Base-by-base conservation (phyloP, 2,888 invertebrate genomes). In the Xanthostigma xanthostigma region DNA sequence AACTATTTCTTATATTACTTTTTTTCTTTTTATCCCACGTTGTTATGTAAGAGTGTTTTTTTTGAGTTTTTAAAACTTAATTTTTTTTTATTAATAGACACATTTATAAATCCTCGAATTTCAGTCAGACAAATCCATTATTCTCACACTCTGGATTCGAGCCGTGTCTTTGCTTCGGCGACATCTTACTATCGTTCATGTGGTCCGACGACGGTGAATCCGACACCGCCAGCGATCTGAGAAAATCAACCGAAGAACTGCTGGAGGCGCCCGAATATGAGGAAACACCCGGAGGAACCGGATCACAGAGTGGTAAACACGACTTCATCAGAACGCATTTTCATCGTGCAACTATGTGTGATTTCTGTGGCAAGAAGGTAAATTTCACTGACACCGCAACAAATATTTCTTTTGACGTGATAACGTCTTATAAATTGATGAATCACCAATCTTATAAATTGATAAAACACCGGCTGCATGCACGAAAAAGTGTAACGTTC, bases 301-400 rank as follows among this genome's bases (percentile, higher is more conserved):
- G 41, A 41, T 47, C 50, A 27, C 50, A 50, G 13, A 40, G 47
- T 34, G 39, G 51, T 13, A 62, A 69, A 43, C 88, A 86, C 60
- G 86, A 87, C 64, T 93, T 94, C 61, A 77, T 89, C 48, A 74
- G 89, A 48, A 90, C 89, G 2, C 91, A 92, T 65, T 93, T 94
- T 62, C 83, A 88, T 61, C 76, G 88, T 49, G 86, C 88, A 0
- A 91, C 92, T 3, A 87, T 88, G 62, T 94, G 94, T 63, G 88
- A 91, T 64, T 93, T 91, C 65, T 94, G 94, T 69, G 84, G 87
- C 51, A 93, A 91, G 63, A 94, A 94, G 79, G 89, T 86, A 59
- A 56, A 51, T 44, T 9, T 13, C 9, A 46, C n/a, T n/a, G n/a
- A n/a, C n/a, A n/a, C n/a, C n/a, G n/a, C n/a, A n/a, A n/a, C n/a